Evolutionary conservation across 2,888 invertebrate species (phyloP).

Genomic region (Orthosia cruda): DNA sequence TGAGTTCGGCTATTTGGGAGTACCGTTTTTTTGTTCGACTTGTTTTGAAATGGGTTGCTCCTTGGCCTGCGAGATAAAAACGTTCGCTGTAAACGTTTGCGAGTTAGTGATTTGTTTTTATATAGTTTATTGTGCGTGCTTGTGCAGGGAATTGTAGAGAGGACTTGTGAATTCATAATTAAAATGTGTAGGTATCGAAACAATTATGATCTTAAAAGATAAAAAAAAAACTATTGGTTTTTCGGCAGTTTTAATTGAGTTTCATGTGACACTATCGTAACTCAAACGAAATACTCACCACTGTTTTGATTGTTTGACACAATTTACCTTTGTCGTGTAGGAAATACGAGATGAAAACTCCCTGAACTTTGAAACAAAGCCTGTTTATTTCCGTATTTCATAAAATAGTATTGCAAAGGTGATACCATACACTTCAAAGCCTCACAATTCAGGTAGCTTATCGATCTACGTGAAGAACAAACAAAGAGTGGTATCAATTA

Average conservation of each 20-base stretch:
- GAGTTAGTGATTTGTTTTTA: constrained; percentile 55
- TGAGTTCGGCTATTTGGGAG: constrained; percentile 63
- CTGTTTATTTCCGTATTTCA: not conserved
- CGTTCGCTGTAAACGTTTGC: constrained; percentile 42
- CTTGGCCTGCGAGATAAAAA: constrained; percentile 59
- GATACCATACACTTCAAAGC: constrained; percentile 12
- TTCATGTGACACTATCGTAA: not conserved
- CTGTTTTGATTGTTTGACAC: not conserved
- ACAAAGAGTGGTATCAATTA: constrained; percentile 80
- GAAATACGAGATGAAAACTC: not conserved
- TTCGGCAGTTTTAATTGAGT: not conserved
- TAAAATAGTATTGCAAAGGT: constrained; percentile 16
- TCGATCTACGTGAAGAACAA: constrained; percentile 71
- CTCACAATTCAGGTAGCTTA: constrained; percentile 58
- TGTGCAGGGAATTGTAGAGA: constrained; percentile 19
- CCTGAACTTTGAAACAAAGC: not conserved
- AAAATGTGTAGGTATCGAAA: not conserved
- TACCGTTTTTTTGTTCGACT: constrained; percentile 53
- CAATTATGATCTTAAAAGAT: too few species aligned
- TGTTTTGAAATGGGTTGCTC: constrained; percentile 58
- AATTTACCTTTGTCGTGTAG: not conserved
- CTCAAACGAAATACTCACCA: not conserved
- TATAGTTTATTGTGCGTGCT: constrained; percentile 17
- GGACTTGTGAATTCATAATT: constrained; percentile 3
- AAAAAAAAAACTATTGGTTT: not conserved